Evolutionary conservation across 2,888 invertebrate species (phyloP), one percentile per base, ranked within the genome.

Genomic region (Gonocerus acuteangulatus): DNA sequence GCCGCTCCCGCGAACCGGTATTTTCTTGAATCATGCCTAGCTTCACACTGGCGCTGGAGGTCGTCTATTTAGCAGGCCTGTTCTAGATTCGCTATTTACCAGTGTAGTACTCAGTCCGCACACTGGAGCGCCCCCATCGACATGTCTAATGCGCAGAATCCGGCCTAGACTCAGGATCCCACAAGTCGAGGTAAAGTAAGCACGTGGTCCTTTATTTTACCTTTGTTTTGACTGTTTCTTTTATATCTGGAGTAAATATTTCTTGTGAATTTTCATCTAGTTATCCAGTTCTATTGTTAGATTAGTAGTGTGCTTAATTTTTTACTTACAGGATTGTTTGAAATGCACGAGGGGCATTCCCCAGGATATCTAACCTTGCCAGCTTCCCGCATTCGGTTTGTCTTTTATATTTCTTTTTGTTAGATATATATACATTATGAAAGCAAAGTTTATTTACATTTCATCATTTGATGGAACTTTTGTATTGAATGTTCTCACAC

Each of bases 321-420:
- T 21, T 42, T 54, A 15, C 23, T 19, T 27, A 54, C 39, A 39
- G 39, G 39, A 54, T 34, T 42, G 39, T 54, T 18, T 39, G 54
- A 39, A 36, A 54, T 54, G 54, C 54, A 23, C 39, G 22, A 54
- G 42, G 54, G 54, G 54, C 22, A 39, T 42, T 22, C n/a, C 54
- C 16, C 39, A 54, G 42, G 54, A 54, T 54, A 15, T 39, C 52
- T 54, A 54, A 54, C 54, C 54, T 54, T 54, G 22, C 42, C 54
- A 54, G 54, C 54, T 54, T 42, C 54, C 42, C 36, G 54, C 39
- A 19, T 39, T 22, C 36, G 54, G 54, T 54, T 54, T 42, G 54
- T 54, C 39, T 39, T 39, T 39, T 39, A n/a, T 15, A n/a, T 39
- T 54, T 22, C 23, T 42, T 42, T 54, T 22, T 54, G 18, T 39